Evolutionary conservation across 2,797 vertebrate species (phyloP), one percentile per base, ranked within the genome.

Genomic region (Enteromius argenteus): DNA sequence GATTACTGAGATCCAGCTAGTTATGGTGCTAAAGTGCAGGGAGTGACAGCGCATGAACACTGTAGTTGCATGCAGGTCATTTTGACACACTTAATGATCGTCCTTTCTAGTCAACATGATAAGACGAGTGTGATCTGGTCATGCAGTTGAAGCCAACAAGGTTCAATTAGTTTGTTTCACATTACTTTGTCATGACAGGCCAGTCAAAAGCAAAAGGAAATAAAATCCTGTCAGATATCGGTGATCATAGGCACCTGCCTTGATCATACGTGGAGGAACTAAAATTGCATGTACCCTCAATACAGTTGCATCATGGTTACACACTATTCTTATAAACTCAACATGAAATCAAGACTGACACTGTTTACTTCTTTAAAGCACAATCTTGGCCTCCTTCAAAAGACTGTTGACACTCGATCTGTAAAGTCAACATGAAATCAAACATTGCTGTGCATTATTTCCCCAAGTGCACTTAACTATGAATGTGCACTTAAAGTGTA

Each of bases 81-180:
- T 76, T 39, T 23, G 30, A 58, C 56, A 75, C 30, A 62, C 6
- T 35, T 58, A 76, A 15, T 44, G n/a, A 23, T 19, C 5, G 23
- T 44, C 56, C 13, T 69, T 66, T 88, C 89, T 89, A 84, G 85
- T 87, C 67, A 86, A 82, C 53, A 32, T 2, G 17, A 81, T 86
- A 88, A 89, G 72, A 87, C 89, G 83, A 88, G 64, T 84, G 86
- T 37, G 67, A 56, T 79, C 81, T 84, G 60, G 80, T 37, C 23
- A 46, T 79, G 42, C 37, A 32, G 77, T 39, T 87, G 82, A 87
- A 86, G 83, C 66, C 78, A 86, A 89, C 84, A 30, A 86, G 89
- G 85, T 89, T 81, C 88, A 90, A 90, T 90, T 74, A 88, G 85
- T 90, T 89, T 68, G 81, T 89, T 87, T 87, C 42, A 32, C 49